Base-by-base conservation (phyloP, 2,113 vertebrate genomes). In the Myanophis thanlyinensis region DNA sequence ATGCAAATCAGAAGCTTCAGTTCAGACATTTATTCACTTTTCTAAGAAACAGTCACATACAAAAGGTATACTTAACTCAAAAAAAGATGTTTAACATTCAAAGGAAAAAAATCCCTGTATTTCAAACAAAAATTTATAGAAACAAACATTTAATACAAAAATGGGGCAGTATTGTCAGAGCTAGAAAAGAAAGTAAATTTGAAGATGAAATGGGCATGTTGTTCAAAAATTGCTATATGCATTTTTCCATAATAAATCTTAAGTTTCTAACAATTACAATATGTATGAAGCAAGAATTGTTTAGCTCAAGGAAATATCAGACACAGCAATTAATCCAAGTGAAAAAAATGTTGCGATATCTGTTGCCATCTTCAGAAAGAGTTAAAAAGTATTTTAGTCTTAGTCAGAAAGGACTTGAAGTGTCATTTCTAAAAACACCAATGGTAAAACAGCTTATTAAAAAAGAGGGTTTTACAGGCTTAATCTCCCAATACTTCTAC, bases 1-100 rank as follows among this genome's bases (percentile, higher is more conserved):
- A 91, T 85, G 54, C 86, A 91, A 94, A 91, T 35, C 56, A 59
- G 40, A 93, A 91, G 90, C 80, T 73, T 73, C 27, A 48, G 25
- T 48, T 56, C 89, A 27, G 35, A 56, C 44, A 94, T 80, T 80
- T 80, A 92, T n/a, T 85, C 80, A 93, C 30, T 89, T 86, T 85
- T 1, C 73, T 30, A 90, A 88, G 48, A 87, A 30, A 9, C 40
- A 93, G 54, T 67, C 62, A 40, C 59, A 59, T 87, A 47, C 54
- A 84, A 87, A 94, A 89, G 85, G 84, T 91, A 44, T 48, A 30
- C 4, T 59, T 9, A 44, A 9, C 40, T 54, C 40, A 5, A 87
- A 48, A 40, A 35, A 90, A 54, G 35, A 15, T 67, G 52, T 84
- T 25, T 91, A 62, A 92, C 30, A 13, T 62, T 93, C 73, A 84